Conservation (phyloP, 64 coral and sea anemone genomes). For the Pachyseris speciosa region DNA sequence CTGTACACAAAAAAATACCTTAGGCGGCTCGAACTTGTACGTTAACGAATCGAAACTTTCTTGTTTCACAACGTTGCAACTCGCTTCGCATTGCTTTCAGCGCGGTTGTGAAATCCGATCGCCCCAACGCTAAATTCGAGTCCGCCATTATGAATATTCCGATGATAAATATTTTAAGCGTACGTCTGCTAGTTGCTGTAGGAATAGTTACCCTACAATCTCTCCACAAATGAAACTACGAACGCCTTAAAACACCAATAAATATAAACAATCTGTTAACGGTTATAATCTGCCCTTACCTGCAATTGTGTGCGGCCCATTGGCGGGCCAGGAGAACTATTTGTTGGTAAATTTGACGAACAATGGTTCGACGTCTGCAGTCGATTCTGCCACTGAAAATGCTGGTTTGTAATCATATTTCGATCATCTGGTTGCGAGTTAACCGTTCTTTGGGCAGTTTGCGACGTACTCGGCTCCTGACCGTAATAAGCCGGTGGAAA, state of each 20-base stretch:
- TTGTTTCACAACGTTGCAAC: not conserved
- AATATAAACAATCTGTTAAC: slow-evolving; percentile 42
- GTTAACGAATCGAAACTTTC: not conserved
- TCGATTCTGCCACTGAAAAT: slow-evolving; percentile 71
- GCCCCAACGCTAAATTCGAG: slow-evolving; percentile 39
- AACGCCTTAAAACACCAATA: slow-evolving; percentile 43
- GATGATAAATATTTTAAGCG: slow-evolving; percentile 81
- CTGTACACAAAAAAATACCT: slow-evolving; percentile 54
- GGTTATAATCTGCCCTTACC: slow-evolving; percentile 49
- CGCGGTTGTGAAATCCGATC: slow-evolving; percentile 57
- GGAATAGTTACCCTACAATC: slow-evolving; percentile 27
- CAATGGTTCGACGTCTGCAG: slow-evolving; percentile 65
- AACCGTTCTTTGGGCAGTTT: slow-evolving; percentile 39
- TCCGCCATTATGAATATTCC: slow-evolving; percentile 75
- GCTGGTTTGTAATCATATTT: slow-evolving; percentile 67
- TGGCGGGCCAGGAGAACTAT: slow-evolving; percentile 57
- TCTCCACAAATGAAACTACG: slow-evolving; percentile 41
- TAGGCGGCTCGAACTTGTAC: slow-evolving; percentile 17
- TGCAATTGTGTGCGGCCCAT: slow-evolving; percentile 55
- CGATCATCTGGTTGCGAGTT: slow-evolving; percentile 62
- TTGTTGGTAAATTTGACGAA: slow-evolving; percentile 59
- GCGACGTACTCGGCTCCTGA: slow-evolving; percentile 53
- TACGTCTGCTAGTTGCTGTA: slow-evolving; percentile 59
- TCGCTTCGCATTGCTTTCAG: slow-evolving; percentile 10
- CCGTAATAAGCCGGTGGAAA: slow-evolving; percentile 57